Evolutionary conservation across 2,888 invertebrate species (phyloP).

Genomic region (Abscondita cerata): DNA sequence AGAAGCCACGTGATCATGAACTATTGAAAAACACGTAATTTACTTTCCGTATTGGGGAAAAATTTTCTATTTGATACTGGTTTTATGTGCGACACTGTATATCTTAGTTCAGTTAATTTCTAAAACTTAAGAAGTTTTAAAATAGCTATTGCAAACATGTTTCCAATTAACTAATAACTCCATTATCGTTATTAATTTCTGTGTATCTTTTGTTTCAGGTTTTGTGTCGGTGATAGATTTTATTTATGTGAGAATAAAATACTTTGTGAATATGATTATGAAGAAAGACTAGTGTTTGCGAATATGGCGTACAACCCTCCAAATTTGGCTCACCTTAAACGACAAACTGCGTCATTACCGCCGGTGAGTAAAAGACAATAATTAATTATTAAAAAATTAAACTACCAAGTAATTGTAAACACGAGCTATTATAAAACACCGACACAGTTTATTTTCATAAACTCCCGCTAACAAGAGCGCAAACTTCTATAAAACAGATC

Average conservation of each 20-base stretch:
- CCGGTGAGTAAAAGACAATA: slow-evolving; percentile 61
- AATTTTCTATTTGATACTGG: too few species aligned
- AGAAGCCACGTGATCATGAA: too few species aligned
- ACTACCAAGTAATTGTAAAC: slow-evolving; percentile 6
- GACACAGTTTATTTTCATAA: too few species aligned
- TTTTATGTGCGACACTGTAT: too few species aligned
- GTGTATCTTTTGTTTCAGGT: slow-evolving; percentile 77
- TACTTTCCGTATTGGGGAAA: too few species aligned
- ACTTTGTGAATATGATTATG: slow-evolving; percentile 97
- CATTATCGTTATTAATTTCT: too few species aligned
- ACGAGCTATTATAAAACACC: not conserved
- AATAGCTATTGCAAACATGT: too few species aligned
- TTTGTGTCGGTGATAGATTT: slow-evolving; percentile 97
- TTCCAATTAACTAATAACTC: too few species aligned
- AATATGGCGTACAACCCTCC: slow-evolving; percentile 93
- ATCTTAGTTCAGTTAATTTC: too few species aligned
- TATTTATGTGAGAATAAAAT: slow-evolving; percentile 98
- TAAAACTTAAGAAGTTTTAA: too few species aligned
- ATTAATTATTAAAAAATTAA: not conserved
- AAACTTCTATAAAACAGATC: not conserved
- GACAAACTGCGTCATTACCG: slow-evolving; percentile 70
- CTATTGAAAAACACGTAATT: too few species aligned
- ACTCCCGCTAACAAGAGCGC: not conserved
- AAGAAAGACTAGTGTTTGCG: slow-evolving; percentile 93
- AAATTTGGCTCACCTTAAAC: slow-evolving; percentile 79